Evolutionary conservation across 2,888 invertebrate species (phyloP).

Genomic region (Drosophila paracracens): DNA sequence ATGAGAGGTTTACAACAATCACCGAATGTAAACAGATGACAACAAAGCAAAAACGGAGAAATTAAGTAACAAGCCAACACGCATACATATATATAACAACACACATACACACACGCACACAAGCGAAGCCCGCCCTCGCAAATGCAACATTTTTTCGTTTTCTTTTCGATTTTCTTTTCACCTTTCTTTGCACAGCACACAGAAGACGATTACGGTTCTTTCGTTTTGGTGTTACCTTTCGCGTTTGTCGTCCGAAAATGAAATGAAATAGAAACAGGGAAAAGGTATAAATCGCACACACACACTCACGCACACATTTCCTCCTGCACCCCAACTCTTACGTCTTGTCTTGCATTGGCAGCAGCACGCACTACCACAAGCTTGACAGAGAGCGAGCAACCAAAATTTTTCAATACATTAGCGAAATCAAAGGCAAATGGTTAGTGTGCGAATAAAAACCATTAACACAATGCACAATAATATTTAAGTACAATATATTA

Average conservation of each 20-base stretch:
- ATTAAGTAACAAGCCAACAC: conserved; percentile 59
- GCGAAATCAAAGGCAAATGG: conserved; percentile 21
- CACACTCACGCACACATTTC: not conserved
- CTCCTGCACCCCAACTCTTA: conserved; percentile 26
- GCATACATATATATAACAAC: conserved; percentile 11
- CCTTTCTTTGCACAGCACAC: conserved; percentile 48
- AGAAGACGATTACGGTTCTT: conserved; percentile 71
- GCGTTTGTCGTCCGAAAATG: conserved; percentile 57
- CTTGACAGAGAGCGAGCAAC: conserved; percentile 40
- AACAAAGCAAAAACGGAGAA: conserved; percentile 47
- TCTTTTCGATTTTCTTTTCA: conserved; percentile 50
- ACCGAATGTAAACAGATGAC: conserved; percentile 47
- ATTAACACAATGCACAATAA: conserved; percentile 45
- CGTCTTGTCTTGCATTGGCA: conserved; percentile 41
- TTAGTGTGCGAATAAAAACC: conserved; percentile 22
- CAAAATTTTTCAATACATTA: conserved; percentile 66
- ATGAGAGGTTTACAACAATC: conserved; percentile 20
- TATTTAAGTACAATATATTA: conserved; percentile 42
- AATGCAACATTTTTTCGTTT: conserved; percentile 55
- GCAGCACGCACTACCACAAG: conserved; percentile 52
- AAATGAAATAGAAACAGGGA: conserved; percentile 60
- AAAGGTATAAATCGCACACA: conserved; percentile 54
- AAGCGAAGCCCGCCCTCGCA: conserved; percentile 49
- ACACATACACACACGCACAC: conserved; percentile 7
- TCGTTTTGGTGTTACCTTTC: conserved; percentile 68